Percentiles rank a stretch among this genome's conserved stretches.
Conservation (phyloP, 1,140 invertebrate genomes). For the Hypsibius dujardini region DNA sequence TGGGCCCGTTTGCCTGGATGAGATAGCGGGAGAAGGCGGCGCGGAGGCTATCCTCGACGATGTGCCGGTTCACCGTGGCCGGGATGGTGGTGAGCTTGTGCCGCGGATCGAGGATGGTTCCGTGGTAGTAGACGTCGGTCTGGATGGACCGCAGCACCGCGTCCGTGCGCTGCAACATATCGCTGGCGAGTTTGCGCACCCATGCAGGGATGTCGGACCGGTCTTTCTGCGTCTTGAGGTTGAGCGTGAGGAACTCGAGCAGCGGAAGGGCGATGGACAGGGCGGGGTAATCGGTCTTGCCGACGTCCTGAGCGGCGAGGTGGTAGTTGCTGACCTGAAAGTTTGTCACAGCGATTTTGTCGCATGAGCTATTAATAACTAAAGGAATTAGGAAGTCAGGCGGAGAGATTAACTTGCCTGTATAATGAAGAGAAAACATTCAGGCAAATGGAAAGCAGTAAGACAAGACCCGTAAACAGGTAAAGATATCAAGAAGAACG, state of each 20-base stretch:
- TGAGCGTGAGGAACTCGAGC: neutral
- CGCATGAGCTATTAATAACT: too few species aligned
- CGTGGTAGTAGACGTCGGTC: neutral
- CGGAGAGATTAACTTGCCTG: too few species aligned
- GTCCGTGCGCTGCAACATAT: neutral
- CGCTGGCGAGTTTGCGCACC: neutral
- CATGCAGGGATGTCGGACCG: neutral
- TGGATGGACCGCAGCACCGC: neutral
- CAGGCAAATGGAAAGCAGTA: too few species aligned
- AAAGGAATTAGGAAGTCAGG: too few species aligned
- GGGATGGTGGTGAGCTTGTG: neutral
- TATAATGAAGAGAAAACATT: too few species aligned
- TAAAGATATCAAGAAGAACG: too few species aligned
- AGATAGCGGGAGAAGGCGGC: neutral
- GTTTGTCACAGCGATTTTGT: too few species aligned
- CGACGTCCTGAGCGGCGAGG: neutral
- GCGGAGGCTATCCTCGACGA: neutral
- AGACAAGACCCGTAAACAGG: too few species aligned
- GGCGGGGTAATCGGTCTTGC: neutral
- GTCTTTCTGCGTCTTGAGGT: neutral
- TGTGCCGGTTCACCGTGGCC: neutral
- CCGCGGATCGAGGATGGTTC: neutral
- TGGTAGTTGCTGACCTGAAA: neutral
- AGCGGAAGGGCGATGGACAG: neutral
- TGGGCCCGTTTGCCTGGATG: neutral